Conservation (phyloP, 2,797 vertebrate species). For the Centroberyx gerrardi region DNA sequence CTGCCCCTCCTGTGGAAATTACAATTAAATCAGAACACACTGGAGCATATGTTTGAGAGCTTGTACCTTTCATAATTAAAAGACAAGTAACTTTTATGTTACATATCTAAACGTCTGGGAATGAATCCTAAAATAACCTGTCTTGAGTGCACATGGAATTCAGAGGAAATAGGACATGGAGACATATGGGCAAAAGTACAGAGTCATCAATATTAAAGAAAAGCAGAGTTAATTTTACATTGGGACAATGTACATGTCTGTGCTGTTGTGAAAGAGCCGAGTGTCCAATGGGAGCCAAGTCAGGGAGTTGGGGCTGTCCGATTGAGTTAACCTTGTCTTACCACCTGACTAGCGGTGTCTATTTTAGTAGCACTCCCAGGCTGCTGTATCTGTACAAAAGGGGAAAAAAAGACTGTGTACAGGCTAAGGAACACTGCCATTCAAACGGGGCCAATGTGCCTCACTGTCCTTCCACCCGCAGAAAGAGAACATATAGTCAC, state of each 20-base stretch:
- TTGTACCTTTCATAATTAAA: neutral
- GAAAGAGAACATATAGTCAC: slow-evolving; percentile 43
- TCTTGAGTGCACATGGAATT: neutral
- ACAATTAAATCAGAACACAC: neutral
- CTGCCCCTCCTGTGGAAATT: neutral
- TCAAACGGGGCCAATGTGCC: slow-evolving; percentile 12
- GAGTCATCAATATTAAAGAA: slow-evolving; percentile 16
- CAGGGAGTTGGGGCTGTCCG: slow-evolving; percentile 39
- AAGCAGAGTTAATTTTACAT: slow-evolving; percentile 10
- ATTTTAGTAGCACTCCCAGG: slow-evolving; percentile 50
- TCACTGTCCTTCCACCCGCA: slow-evolving; percentile 43
- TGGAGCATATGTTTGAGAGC: neutral
- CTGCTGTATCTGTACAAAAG: slow-evolving; percentile 27
- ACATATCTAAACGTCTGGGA: neutral
- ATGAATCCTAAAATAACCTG: neutral
- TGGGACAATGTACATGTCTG: slow-evolving; percentile 12
- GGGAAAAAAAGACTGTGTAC: neutral
- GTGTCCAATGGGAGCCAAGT: slow-evolving; percentile 32
- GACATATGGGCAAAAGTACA: neutral
- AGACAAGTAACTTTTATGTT: neutral
- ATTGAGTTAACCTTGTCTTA: slow-evolving; percentile 63
- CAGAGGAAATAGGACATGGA: neutral
- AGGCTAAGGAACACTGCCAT: neutral
- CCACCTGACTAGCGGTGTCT: slow-evolving; percentile 43
- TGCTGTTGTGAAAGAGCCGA: slow-evolving; percentile 33